Evolutionary conservation across 2,113 vertebrate species (phyloP).

Genomic region (Rana temporaria): DNA sequence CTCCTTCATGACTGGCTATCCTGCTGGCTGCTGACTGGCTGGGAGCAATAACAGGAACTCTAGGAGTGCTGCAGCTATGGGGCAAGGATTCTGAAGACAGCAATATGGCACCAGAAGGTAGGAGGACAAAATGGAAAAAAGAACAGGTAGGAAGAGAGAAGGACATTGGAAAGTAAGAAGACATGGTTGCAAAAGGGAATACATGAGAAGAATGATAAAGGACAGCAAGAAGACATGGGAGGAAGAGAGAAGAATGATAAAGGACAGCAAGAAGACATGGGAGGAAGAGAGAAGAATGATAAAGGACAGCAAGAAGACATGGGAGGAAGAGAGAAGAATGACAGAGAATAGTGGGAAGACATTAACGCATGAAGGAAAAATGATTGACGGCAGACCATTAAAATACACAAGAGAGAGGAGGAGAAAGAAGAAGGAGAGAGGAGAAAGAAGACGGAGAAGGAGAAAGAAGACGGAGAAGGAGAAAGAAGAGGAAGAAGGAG

Average conservation of each 20-base stretch:
- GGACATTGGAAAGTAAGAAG: not conserved
- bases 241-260: not conserved
- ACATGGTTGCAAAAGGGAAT: not conserved
- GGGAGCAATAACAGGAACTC: conserved; percentile 68
- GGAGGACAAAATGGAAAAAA: not conserved
- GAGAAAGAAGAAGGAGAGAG: too few relatives aligned
- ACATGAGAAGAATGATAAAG: not conserved
- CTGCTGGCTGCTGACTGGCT: conserved; percentile 74
- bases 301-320: not conserved
- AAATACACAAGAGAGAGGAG: too few relatives aligned
- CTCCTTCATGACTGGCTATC: conserved; percentile 71
- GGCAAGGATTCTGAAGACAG: not conserved
- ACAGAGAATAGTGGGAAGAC: not conserved
- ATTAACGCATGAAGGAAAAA: too few relatives aligned
- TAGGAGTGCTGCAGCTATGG: conserved; percentile 57
- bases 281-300: not conserved
- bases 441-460: too few relatives aligned
- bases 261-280: not conserved
- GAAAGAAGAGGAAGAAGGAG: too few relatives aligned
- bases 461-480: too few relatives aligned
- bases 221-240: not conserved
- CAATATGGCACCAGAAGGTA: too few relatives aligned
- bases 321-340: not conserved
- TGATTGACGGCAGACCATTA: too few relatives aligned
- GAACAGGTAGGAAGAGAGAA: not conserved